Evolutionary conservation across 2,113 vertebrate genomes (phyloP), one percentile per base, ranked within the genome.

Genomic region (Condylura cristata): DNA sequence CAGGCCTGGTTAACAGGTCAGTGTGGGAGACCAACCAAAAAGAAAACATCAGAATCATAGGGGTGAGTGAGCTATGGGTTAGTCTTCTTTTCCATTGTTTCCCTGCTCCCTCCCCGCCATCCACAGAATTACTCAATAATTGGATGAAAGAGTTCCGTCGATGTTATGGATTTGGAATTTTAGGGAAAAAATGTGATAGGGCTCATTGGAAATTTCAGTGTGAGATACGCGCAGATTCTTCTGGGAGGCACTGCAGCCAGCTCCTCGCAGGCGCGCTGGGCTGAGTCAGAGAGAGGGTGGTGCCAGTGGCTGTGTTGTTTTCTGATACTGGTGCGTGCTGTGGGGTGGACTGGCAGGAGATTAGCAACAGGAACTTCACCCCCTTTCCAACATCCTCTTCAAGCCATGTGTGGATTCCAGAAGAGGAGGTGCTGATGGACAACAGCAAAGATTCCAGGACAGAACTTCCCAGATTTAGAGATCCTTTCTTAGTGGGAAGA

Each of bases 151-250:
- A 46, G 68, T 89, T 95, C 72, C 18, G 10, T 94, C 76, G 91
- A 87, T 91, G 61, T 86, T 83, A 93, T 66, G 46, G 56, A 95
- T 89, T 95, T 91, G 83, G 75, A 95, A 96, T 91, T 89, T 92
- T 60, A 48, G 89, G 63, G 86, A 87, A 92, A 88, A 84, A 88
- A 84, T 92, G 32, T 30, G 51, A 63, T 84, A 46, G 20, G 53
- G 60, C 8, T 89, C 39, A 70, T 90, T 88, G 32, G 75, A 90
- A 85, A 94, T 95, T 95, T 92, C 44, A 84, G 51, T 61, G 61
- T 39, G 63, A 76, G 66, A 61, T 74, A 46, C 72, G 48, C 48
- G 20, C n/a, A 51, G 60, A 94, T 95, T 94, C 56, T 89, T 94
- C 68, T 76, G 65, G 60, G 65, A 85, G 39, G 56, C 16, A 53